Evolutionary conservation across 2,888 invertebrate species (phyloP).

Genomic region (Watsonalla cultraria): DNA sequence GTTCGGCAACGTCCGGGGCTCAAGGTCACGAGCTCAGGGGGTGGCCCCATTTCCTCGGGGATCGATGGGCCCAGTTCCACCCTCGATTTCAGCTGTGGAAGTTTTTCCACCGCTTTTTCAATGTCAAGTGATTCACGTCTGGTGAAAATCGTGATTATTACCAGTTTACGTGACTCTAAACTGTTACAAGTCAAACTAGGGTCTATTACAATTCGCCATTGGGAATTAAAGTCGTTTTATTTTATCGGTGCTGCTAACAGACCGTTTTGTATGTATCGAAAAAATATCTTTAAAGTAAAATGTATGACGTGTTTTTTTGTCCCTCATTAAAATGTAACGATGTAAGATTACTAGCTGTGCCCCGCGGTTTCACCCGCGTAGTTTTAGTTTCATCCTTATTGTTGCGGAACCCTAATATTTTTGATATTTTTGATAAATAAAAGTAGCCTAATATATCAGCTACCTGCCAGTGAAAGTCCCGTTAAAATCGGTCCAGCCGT

Average conservation of each 20-base stretch:
- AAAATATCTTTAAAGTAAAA: too few species aligned
- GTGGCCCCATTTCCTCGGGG: slow-evolving; percentile 67
- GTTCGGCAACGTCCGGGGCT: slow-evolving; percentile 49
- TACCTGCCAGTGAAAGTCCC: too few species aligned
- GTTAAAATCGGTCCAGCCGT: too few species aligned
- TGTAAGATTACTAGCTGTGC: too few species aligned
- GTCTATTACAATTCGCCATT: slow-evolving; percentile 24
- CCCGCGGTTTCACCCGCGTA: too few species aligned
- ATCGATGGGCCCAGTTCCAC: slow-evolving; percentile 71
- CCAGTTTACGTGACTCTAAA: slow-evolving; percentile 53
- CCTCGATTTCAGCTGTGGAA: slow-evolving; percentile 52
- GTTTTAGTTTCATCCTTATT: too few species aligned
- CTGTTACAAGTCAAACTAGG: slow-evolving; percentile 30
- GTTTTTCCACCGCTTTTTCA: slow-evolving; percentile 58
- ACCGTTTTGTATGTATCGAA: neutral
- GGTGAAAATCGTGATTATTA: slow-evolving; percentile 51
- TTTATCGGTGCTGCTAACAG: neutral
- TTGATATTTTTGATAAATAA: too few species aligned
- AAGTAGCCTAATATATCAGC: too few species aligned
- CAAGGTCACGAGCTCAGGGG: slow-evolving; percentile 58
- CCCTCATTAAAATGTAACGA: too few species aligned
- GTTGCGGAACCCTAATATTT: too few species aligned
- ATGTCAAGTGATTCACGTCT: slow-evolving; percentile 69
- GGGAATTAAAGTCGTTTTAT: neutral
- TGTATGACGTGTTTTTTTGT: too few species aligned